Base-by-base conservation (phyloP, 2,797 vertebrate genomes). In the Myiotriccus ornatus region DNA sequence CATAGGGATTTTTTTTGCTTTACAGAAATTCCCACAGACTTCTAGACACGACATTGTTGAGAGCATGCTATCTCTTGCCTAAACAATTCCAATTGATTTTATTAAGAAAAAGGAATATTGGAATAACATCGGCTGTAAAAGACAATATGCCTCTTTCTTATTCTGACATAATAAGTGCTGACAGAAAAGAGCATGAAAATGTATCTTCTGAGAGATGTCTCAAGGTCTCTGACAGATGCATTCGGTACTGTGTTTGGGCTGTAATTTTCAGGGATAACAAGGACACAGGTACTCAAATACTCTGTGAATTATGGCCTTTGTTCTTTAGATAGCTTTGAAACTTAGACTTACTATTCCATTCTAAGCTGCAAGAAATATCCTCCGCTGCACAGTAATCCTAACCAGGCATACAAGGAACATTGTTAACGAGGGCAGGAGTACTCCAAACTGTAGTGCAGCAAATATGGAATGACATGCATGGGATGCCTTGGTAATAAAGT, bases 1-100 rank as follows among this genome's bases (percentile, higher is more conserved):
- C 20, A 44, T 2, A 67, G 16, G 21, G 15, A 16, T 57, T 78
- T 90, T 90, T 43, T 90, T 84, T 81, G 10, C 25, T 78, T 94
- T 93, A 88, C 83, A 76, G 80, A 77, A 95, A 95, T 91, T 88
- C 43, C 47, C 39, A 82, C 59, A 95, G 83, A 87, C 55, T 94
- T 82, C 47, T 86, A 65, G 85, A 95, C 6, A 4, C 2, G 13
- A 77, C 65, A 53, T 30, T 75, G 65, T 82, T 78, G 65, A 78
- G 30, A 79, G 37, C 57, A 82, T 59, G 28, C 39, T 84, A 55
- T 82, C 69, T 90, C 68, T 86, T 91, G 57, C 63, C 62, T 79
- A 52, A 84, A 69, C 13, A 69, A 85, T 76, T 94, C 81, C 28
- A 88, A 82, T 17, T 93, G 12, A 84, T 90, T 91, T 84, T 78